Base-by-base conservation (phyloP, 1,140 invertebrate genomes). In the Papilio xuthus region DNA sequence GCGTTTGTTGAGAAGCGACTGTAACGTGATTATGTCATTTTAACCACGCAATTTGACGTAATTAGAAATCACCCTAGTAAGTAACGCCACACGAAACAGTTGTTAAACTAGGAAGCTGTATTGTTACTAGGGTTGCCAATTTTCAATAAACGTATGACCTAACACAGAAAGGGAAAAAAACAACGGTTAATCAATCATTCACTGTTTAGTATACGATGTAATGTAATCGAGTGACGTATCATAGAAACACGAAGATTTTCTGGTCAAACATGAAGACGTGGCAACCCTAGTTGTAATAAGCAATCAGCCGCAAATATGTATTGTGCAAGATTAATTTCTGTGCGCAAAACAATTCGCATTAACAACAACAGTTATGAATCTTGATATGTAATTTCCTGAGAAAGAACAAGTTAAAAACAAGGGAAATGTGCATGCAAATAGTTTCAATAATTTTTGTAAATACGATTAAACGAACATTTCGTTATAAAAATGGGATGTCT, bases 11-110 rank as follows among this genome's bases (percentile, higher is more conserved):
- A 86, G 80, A 80, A 74, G 81, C 80, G 81, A 88, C 81, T 88
- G 87, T 89, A 90, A 89, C 84, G 84, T 78, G 80, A 86, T 93
- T 93, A 93, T 92, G 87, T 93, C 90, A 93, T 86, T 89, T 89
- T 50, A 84, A 75, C 87, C 90, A 92, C 90, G 90, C 87, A 88
- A 90, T 88, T 90, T 87, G 85, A 89, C 85, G 90, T 92, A 91
- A 90, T 90, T 88, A 88, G 81, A 85, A 84, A 88, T 90, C 90
- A 90, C 87, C 88, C 87, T 87, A 87, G 60, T 85, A 56, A 37
- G 69, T 80, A 79, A 81, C 74, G 78, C 80, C 79, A 82, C 85
- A 85, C 86, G 85, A 88, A 82, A 83, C 80, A 73, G 23, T 79
- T 79, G 78, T 53, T 81, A 69, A 72, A 82, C 82, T 42, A 83